These are phyloP conservation scores for Drosophila testacea DNA, from an alignment of 2,888 invertebrate species.

Conservation along the genomic window DNA sequence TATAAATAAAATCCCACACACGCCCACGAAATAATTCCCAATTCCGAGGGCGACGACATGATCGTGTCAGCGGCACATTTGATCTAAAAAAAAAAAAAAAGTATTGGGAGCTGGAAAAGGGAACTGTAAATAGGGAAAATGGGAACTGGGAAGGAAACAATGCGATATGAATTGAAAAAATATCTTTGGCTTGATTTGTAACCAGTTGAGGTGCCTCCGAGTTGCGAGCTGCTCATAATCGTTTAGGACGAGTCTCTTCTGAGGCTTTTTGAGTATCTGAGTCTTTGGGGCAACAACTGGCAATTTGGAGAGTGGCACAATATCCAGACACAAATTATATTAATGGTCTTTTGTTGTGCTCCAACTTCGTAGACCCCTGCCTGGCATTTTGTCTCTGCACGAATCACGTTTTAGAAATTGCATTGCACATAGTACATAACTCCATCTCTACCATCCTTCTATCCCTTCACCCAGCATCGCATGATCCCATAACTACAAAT, in stretches of 20 bases:
- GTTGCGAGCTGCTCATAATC: conserved; percentile 59
- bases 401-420: conserved; percentile 82
- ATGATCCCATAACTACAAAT: conserved; percentile 66
- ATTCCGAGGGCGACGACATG: conserved; percentile 60
- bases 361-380: neutral
- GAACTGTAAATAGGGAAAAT: conserved; percentile 11
- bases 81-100: conserved; percentile 50
- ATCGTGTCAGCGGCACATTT: conserved; percentile 80
- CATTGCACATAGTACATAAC: conserved; percentile 63
- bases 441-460: neutral
- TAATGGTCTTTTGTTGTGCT: conserved; percentile 73
- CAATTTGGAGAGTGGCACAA: conserved; percentile 67
- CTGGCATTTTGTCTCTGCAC: conserved; percentile 77
- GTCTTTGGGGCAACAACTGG: conserved; percentile 32
- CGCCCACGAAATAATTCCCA: conserved; percentile 49
- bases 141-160: conserved; percentile 21
- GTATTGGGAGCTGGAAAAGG: conserved; percentile 18
- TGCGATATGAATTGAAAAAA: conserved; percentile 35
- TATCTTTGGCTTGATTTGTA: conserved; percentile 49
- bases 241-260: conserved; percentile 34
- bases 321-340: conserved; percentile 80
- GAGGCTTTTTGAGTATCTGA: neutral
- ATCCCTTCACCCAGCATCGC: conserved; percentile 20
- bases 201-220: conserved; percentile 36
- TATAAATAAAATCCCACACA: conserved; percentile 58